Evolutionary conservation across 2,113 vertebrate genomes (phyloP), one percentile per base, ranked within the genome.

Genomic region (Polypterus senegalus): DNA sequence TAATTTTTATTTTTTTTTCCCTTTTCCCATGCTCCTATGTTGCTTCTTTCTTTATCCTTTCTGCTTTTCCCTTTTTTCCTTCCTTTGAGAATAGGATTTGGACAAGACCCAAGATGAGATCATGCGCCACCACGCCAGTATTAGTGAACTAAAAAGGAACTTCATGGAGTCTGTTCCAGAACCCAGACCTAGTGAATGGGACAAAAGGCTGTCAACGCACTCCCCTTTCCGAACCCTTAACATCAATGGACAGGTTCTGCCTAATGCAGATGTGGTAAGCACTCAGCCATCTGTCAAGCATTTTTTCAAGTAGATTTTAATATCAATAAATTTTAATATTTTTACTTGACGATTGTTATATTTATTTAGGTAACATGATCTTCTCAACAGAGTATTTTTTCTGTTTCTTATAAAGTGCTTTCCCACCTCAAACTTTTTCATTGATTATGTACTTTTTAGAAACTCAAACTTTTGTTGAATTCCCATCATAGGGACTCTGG

Each of bases 81-180:
- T 4, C 6, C 60, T 57, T 11, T 47, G 44, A 47, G 6, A 44
- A 9, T 48, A 98, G 96, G 93, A 98, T 72, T 71, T 97, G 78
- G 96, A 97, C 68, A 95, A 95, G 76, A 89, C 91, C 68, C 95
- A 98, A 69, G 91, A 94, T 10, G 94, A 91, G 71, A 94, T 97
- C 27, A 92, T 93, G 88, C 92, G 93, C 63, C 96, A 97, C 71
- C 95, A 99, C 52, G 92, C 91, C 59, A 99, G 91, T 74, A 95
- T 99, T 79, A 97, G 94, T 47, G 95, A 98, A 73, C 65, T 99
- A 60, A 99, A 99, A 78, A 91, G 97, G 76, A 98, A 89, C 69
- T 99, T 99, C 65, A 97, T 98, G 96, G 96, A 98, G 71, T 93
- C 94, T 0, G 87, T 93, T 47, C 95, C 95, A 0, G 93, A 91